Base-by-base conservation (phyloP, 2,113 vertebrate species). In the Ailurus styani region DNA sequence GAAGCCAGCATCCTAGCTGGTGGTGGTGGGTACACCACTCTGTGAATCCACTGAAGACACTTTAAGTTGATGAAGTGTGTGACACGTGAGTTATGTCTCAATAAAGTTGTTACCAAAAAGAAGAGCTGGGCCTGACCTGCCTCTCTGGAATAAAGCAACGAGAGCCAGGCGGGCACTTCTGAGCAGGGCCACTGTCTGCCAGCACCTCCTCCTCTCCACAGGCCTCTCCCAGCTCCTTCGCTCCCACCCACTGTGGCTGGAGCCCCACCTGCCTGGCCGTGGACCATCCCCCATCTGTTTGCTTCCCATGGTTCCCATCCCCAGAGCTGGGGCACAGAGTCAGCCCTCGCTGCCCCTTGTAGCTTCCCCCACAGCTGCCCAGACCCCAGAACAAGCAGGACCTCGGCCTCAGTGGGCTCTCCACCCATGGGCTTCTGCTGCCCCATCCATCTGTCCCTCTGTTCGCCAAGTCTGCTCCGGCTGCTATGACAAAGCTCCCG, bases 111-210 rank as follows among this genome's bases (percentile, higher is more conserved):
- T 31, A 42, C 21, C 34, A 10, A 13, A 27, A 50, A 54, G 8
- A 42, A 34, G 3, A n/a, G 64, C 20, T 2, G 40, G 7, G 40
- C 34, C 3, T 6, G 15, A 29, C 40, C n/a, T 5, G 27, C 40
- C 68, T 29, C 70, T 90, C 70, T 15, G 57, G 70, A 50, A 40
- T 34, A 34, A 25, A 34, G 37, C 13, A 64, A 21, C 11, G 11
- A 18, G 42, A 34, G 37, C 40, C 0, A 6, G 23, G 8, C 15
- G 34, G 2, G 23, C 1, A 1, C 23, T 23, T 5, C 23, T 23
- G 34, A 50, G 25, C 2, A 7, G 21, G 11, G 2, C 52, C 17
- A 0, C 3, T 47, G 54, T 3, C 50, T 13, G n/a, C 25, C 45
- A 55, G 86, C 50, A 14, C 42, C 42, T 27, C 42, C 40, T 37